Percentiles rank a stretch among this genome's conserved stretches.
Conservation (phyloP, 2,888 invertebrate species). For the Chymomyza amoena region DNA sequence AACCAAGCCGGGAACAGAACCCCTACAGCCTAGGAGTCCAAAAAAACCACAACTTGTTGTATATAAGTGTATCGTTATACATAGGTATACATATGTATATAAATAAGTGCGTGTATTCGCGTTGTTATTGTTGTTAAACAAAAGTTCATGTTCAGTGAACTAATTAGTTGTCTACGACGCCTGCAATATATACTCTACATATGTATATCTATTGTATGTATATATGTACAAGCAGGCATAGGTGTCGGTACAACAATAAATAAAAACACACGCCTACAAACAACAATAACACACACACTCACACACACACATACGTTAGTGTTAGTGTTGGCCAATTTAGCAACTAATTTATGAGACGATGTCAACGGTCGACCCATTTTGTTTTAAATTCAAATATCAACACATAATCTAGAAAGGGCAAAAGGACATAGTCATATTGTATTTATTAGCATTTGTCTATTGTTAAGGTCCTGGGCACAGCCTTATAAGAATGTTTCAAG, state of each 20-base stretch:
- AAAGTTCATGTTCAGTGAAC: constrained; percentile 18
- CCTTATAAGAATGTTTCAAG: constrained; percentile 39
- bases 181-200: not conserved
- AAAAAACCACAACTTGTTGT: not conserved
- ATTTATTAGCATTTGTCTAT: not conserved
- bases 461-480: not conserved
- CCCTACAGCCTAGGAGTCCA: constrained; percentile 17
- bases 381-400: constrained; percentile 68
- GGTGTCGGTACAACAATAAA: constrained; percentile 37
- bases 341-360: constrained; percentile 58
- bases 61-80: not conserved
- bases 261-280: constrained; percentile 25
- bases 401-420: constrained; percentile 45
- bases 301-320: constrained; percentile 15
- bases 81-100: not conserved
- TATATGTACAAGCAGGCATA: not conserved
- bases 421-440: not conserved
- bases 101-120: not conserved
- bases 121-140: constrained; percentile 4
- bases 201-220: not conserved
- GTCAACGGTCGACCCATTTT: constrained; percentile 49
- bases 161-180: constrained; percentile 38
- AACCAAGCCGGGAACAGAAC: constrained; percentile 12
- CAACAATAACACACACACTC: constrained; percentile 27
- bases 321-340: constrained; percentile 34